Evolutionary conservation across 2,113 vertebrate species (phyloP), one percentile per base, ranked within the genome.

Genomic region (Ceyx cyanopectus): DNA sequence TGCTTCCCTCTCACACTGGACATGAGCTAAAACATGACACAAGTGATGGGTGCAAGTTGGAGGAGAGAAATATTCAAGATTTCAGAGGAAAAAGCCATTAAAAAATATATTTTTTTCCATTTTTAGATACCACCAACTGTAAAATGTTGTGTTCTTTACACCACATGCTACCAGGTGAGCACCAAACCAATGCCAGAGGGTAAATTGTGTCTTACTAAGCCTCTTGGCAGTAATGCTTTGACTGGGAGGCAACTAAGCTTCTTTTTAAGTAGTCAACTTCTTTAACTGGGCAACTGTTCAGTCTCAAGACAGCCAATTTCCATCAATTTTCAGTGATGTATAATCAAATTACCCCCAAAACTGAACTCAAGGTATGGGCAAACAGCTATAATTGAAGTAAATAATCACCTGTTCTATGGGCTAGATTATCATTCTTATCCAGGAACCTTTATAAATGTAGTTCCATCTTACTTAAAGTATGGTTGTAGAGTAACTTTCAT

Each of bases 281-380:
- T 76, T 48, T 70, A 79, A 48, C 21, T 24, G 26, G 58, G 34
- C 21, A 81, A 79, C 75, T 0, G 0, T 21, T 70, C 37, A 32
- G 16, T 45, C 51, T 30, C 4, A 29, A 72, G 61, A 79, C 30
- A 29, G 61, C 6, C 8, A 34, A 20, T 27, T 18, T 72, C 6
- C 46, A 61, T 29, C 43, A 56, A 27, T 34, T 81, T 87, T 51
- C 70, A 57, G 26, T 53, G 15, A 61, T 8, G 18, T 14, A 21
- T 23, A 46, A 54, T 16, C 53, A 75, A 89, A 82, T 40, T 15
- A 27, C 13, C 8, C 27, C 16, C 8, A 22, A 76, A 65, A 32
- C 13, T 1, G 0, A 79, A n/a, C 62, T 63, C 18, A 18, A 27
- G 14, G 1, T 48, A 15, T 41, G 58, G 16, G 17, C 53, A 46